Evolutionary conservation across 2,888 invertebrate species (phyloP).

Genomic region (Xanthorhoe spadicearia): DNA sequence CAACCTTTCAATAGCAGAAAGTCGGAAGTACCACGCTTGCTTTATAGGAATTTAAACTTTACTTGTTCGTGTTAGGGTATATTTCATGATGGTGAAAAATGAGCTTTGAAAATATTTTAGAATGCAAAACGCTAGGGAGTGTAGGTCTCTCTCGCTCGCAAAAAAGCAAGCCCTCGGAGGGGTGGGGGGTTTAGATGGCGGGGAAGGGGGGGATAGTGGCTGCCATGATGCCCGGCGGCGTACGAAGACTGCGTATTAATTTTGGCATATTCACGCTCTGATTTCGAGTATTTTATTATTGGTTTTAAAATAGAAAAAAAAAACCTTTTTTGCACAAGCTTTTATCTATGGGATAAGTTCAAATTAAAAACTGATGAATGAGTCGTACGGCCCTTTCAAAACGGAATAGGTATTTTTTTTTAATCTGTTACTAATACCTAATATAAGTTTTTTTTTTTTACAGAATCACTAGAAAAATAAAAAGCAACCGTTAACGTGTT

Average conservation of each 20-base stretch:
- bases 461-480: no score
- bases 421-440: no score
- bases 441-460: no score
- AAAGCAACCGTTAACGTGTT: not conserved
- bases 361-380: not conserved
- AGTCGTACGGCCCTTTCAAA: not conserved
- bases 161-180: slow-evolving; percentile 75
- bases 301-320: slow-evolving; percentile 44
- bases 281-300: slow-evolving; percentile 72
- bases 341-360: not conserved
- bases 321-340: not conserved
- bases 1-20: slow-evolving; percentile 45
- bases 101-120: slow-evolving; percentile 80
- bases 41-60: slow-evolving; percentile 46
- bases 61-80: rapidly evolving
- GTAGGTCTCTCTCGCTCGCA: slow-evolving; percentile 83
- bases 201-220: slow-evolving; percentile 62
- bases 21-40: slow-evolving; percentile 39
- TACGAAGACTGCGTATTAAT: slow-evolving; percentile 80
- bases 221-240: slow-evolving; percentile 81
- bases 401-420: no score
- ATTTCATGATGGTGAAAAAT: slow-evolving; percentile 37
- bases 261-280: slow-evolving; percentile 77
- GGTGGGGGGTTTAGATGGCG: slow-evolving; percentile 62
- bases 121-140: slow-evolving; percentile 78